Percentiles rank a stretch among this genome's conserved stretches.
These are phyloP conservation scores for Andricus grossulariae DNA, from an alignment of 1,140 invertebrate genomes.

Conservation along the genomic window DNA sequence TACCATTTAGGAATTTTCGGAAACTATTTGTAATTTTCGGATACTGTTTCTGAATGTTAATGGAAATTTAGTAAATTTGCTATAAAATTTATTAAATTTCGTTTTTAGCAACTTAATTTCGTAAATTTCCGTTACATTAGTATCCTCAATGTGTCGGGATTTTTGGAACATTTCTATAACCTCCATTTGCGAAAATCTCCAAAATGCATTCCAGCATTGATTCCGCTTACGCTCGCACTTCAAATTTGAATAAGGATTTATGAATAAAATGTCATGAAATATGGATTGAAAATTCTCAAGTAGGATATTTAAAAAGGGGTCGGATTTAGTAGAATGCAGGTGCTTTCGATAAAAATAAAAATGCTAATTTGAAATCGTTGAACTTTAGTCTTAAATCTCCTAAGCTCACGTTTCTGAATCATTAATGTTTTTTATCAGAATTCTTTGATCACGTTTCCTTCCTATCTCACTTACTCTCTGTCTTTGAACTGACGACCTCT, in stretches of 20 bases:
- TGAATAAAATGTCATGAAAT: conserved; percentile 2
- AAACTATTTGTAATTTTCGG: too few relatives aligned
- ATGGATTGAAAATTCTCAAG: background rate
- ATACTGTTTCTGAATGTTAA: too few relatives aligned
- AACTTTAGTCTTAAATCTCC: background rate
- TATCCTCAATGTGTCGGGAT: too few relatives aligned
- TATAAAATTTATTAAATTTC: too few relatives aligned
- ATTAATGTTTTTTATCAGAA: conserved; percentile 3
- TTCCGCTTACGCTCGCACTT: background rate
- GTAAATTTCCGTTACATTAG: too few relatives aligned
- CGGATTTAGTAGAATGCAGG: background rate
- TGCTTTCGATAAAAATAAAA: background rate
- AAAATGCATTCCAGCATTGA: background rate
- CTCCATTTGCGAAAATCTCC: background rate
- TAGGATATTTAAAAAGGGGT: background rate
- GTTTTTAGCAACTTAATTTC: too few relatives aligned
- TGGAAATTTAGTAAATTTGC: too few relatives aligned
- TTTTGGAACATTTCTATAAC: too few relatives aligned
- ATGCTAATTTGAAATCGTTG: background rate
- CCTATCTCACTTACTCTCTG: background rate
- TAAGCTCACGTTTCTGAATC: background rate
- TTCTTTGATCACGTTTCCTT: background rate
- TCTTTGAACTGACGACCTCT: background rate
- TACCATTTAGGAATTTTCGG: too few relatives aligned
- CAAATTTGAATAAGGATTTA: background rate